phyloP scores from a whole-genome alignment of 2,113 vertebrate species.

The Myotis lucifugus region DNA sequence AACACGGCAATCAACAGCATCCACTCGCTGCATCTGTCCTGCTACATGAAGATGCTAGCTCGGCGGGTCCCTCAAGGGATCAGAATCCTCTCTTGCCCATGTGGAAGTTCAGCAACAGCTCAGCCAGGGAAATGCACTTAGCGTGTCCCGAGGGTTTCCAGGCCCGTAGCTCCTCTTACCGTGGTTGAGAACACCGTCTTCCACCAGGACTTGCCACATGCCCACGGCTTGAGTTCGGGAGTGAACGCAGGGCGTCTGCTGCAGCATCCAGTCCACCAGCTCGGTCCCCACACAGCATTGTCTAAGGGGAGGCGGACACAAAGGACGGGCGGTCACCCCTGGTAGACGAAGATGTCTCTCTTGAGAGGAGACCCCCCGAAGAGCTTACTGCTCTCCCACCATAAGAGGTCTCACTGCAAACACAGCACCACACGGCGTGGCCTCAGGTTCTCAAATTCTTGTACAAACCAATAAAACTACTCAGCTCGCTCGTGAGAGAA shows the following conservation, averaged over 20 bases:
- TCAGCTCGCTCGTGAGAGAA: not conserved
- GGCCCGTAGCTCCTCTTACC: slow-evolving; percentile 85
- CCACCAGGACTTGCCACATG: slow-evolving; percentile 98
- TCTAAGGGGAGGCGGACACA: slow-evolving; percentile 82
- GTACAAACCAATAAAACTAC: not conserved
- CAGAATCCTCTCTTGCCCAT: slow-evolving; percentile 31
- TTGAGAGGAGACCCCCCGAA: not conserved
- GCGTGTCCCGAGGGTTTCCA: not conserved
- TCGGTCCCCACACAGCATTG: slow-evolving; percentile 98
- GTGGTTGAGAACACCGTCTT: slow-evolving; percentile 96
- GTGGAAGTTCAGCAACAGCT: slow-evolving; percentile 16
- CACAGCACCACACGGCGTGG: fast-evolving
- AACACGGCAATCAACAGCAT: slow-evolving; percentile 53
- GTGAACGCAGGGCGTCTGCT: slow-evolving; percentile 94
- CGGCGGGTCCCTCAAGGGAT: slow-evolving; percentile 37
- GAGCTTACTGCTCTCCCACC: not conserved
- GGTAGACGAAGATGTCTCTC: not conserved
- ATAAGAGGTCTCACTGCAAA: not conserved
- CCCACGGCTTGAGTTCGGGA: slow-evolving; percentile 95
- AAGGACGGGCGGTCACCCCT: not conserved
- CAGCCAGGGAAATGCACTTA: not conserved
- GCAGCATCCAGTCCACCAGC: slow-evolving; percentile 97
- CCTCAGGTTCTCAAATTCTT: not conserved
- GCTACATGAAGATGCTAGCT: slow-evolving; percentile 63
- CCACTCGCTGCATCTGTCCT: not conserved